These are phyloP conservation scores for Uropsilus gracilis DNA, from an alignment of 2,113 vertebrate genomes.

Conservation along the genomic window DNA sequence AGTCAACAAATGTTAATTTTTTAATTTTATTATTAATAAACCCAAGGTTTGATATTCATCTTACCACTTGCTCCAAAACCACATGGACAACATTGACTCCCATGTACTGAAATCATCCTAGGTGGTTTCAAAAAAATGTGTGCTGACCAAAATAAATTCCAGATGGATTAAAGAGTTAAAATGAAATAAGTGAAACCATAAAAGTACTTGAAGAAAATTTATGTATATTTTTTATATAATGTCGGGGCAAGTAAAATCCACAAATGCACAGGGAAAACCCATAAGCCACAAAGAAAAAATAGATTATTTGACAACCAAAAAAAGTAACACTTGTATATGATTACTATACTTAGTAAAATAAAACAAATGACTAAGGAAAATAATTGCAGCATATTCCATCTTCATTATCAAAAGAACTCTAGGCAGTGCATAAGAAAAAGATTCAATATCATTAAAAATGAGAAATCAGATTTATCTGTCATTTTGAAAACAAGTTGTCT, in stretches of 20 bases:
- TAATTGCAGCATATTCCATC: not conserved
- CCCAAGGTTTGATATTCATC: not conserved
- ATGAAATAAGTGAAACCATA: conserved; percentile 64
- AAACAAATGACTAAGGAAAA: not conserved
- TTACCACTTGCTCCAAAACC: conserved; percentile 1
- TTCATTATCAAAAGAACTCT: not conserved
- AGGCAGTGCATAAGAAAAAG: not conserved
- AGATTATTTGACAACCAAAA: conserved; percentile 15
- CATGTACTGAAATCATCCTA: conserved; percentile 17
- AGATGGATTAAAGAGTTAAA: conserved; percentile 67
- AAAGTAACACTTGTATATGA: not conserved
- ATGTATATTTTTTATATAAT: conserved; percentile 47
- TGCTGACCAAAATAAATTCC: conserved; percentile 64
- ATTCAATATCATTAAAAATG: not conserved
- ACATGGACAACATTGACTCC: not conserved
- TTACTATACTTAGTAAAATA: not conserved
- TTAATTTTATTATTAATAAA: not conserved
- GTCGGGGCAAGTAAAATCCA: conserved; percentile 19
- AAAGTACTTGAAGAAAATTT: conserved; percentile 44
- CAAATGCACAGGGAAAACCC: conserved; percentile 47
- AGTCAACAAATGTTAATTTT: conserved; percentile 15
- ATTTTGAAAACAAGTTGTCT: not conserved
- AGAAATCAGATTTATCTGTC: not conserved
- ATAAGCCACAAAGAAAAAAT: conserved; percentile 53
- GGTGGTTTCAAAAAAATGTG: not conserved